Evolutionary conservation across 2,888 invertebrate genomes (phyloP).

Genomic region (Endomychus coccineus): DNA sequence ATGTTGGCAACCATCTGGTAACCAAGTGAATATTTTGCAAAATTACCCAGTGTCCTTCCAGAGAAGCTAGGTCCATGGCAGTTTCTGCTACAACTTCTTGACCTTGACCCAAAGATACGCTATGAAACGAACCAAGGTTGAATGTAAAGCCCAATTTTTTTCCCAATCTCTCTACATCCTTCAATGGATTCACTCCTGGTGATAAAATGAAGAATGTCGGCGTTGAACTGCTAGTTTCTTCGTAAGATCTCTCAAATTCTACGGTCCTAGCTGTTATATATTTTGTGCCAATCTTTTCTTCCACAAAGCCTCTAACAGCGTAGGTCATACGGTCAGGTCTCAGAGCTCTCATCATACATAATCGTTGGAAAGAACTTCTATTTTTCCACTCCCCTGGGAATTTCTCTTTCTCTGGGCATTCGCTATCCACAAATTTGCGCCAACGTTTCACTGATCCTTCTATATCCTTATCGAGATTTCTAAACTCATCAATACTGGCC

Average conservation of each 20-base stretch:
- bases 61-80: conserved; percentile 71
- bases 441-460: conserved; percentile 87
- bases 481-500: conserved; percentile 68
- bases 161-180: conserved; percentile 84
- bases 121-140: conserved; percentile 80
- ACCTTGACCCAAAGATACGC: conserved; percentile 89
- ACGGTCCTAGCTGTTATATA: conserved; percentile 72
- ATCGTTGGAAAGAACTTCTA: conserved; percentile 72
- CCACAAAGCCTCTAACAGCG: conserved; percentile 81
- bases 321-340: conserved; percentile 93
- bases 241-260: conserved; percentile 77
- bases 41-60: conserved; percentile 85
- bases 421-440: conserved; percentile 88
- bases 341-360: conserved; percentile 88
- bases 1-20: conserved; percentile 73
- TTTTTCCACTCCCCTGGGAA: conserved; percentile 95
- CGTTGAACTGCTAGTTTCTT: conserved; percentile 76
- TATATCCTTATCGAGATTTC: conserved; percentile 81
- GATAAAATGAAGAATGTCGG: conserved; percentile 92
- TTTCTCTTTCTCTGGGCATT: conserved; percentile 87
- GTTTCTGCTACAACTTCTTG: conserved; percentile 88
- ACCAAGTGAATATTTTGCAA: conserved; percentile 91
- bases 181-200: conserved; percentile 88
- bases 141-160: conserved; percentile 69
- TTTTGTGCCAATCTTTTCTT: conserved; percentile 78